These are phyloP conservation scores for Rhizoglyphus robini DNA, from an alignment of 1,140 invertebrate species.

Conservation along the genomic window DNA sequence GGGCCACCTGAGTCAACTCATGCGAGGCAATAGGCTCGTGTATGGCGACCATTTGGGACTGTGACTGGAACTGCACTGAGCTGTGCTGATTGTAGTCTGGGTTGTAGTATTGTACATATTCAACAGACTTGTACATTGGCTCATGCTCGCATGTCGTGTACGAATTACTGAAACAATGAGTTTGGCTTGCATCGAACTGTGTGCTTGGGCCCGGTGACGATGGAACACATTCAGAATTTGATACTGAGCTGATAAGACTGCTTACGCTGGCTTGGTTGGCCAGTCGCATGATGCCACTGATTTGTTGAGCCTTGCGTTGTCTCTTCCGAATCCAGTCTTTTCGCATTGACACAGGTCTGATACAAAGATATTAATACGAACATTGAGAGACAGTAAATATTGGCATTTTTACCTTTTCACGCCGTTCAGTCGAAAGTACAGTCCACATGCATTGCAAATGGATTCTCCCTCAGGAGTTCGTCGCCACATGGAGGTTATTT, in stretches of 20 bases:
- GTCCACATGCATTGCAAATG: slow-evolving; percentile 93
- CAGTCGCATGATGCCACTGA: slow-evolving; percentile 1
- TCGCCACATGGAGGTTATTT: neutral
- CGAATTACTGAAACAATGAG: neutral
- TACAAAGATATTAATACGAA: neutral
- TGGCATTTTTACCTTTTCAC: neutral
- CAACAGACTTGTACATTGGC: neutral
- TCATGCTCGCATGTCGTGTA: neutral
- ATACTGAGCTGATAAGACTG: neutral
- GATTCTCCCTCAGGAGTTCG: slow-evolving; percentile 89
- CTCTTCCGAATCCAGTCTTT: slow-evolving; percentile 7
- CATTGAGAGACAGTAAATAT: neutral
- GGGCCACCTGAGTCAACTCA: no score
- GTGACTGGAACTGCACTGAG: no score
- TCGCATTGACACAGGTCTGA: neutral
- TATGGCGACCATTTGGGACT: no score
- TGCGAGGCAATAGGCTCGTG: no score
- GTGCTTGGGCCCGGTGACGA: neutral
- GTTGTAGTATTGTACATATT: no score
- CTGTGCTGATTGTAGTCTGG: no score
- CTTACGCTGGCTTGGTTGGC: neutral
- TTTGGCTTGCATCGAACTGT: neutral
- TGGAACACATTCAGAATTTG: neutral
- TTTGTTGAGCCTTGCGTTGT: slow-evolving; percentile 2
- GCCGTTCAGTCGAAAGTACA: slow-evolving; percentile 53